These are phyloP conservation scores for Malurus leucopterus DNA, from an alignment of 2,797 vertebrate genomes.

Conservation along the genomic window DNA sequence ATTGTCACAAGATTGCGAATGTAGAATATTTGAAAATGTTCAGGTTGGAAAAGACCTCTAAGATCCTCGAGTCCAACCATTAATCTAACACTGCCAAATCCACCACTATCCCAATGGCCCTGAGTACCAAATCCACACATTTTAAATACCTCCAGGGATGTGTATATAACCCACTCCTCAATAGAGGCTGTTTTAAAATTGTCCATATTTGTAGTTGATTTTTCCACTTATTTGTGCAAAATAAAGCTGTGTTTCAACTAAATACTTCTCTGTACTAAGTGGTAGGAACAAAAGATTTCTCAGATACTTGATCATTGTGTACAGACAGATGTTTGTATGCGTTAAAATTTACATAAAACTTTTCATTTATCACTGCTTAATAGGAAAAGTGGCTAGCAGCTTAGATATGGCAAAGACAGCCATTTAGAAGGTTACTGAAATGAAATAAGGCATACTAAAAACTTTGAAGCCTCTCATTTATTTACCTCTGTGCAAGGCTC, in stretches of 20 bases:
- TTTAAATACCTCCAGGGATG: fast-evolving
- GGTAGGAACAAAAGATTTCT: background rate
- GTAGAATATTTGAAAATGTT: background rate
- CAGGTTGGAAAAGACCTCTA: background rate
- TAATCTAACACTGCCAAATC: background rate
- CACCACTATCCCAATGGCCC: background rate
- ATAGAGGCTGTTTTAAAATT: background rate
- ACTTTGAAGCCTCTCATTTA: background rate
- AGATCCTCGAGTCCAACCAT: background rate
- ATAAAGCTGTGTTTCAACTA: background rate
- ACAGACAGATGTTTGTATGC: background rate
- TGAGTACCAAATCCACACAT: background rate
- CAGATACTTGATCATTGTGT: background rate
- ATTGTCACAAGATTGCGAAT: background rate
- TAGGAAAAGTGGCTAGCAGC: background rate
- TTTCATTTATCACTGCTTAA: background rate
- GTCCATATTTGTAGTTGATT: background rate
- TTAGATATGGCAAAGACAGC: background rate
- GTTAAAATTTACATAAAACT: background rate
- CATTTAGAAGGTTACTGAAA: background rate
- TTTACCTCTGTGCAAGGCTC: background rate
- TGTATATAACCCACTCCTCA: background rate
- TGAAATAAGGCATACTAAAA: background rate
- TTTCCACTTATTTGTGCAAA: background rate
- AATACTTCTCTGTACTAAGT: background rate